phyloP scores from a whole-genome alignment of 2,888 invertebrate genomes.

The Melanostoma scalare region DNA sequence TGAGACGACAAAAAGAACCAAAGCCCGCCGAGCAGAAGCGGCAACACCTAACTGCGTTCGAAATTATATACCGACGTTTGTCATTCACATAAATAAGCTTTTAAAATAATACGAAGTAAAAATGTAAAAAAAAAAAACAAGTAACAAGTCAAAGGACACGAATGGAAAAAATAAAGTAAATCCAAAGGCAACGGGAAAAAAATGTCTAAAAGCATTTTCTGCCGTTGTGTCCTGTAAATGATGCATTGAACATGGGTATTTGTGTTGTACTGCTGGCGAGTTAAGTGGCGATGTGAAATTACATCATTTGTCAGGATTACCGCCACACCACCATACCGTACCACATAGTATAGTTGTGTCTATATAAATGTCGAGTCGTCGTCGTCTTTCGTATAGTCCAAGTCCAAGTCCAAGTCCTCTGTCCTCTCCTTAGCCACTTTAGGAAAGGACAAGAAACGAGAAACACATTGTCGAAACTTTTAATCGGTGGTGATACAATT shows the following conservation, averaged over 20 bases:
- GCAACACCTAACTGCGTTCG: conserved; percentile 43
- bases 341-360: neutral
- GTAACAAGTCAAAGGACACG: conserved; percentile 30
- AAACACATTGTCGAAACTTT: conserved; percentile 65
- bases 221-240: conserved; percentile 55
- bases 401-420: neutral
- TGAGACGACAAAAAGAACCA: too few relatives aligned
- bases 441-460: conserved; percentile 45
- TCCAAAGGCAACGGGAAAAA: conserved; percentile 5
- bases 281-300: conserved; percentile 70
- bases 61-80: conserved; percentile 31
- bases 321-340: conserved; percentile 11
- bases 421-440: neutral
- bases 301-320: conserved; percentile 71
- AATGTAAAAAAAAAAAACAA: conserved; percentile 20
- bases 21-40: conserved; percentile 13
- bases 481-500: conserved; percentile 68
- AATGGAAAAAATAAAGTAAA: conserved; percentile 8
- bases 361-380: too few relatives aligned
- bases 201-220: conserved; percentile 46
- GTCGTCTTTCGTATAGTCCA: neutral
- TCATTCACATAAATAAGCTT: conserved; percentile 56
- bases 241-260: conserved; percentile 67
- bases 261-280: conserved; percentile 58
- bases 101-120: conserved; percentile 43